phyloP scores from a whole-genome alignment of 2,113 vertebrate genomes.

The Pomatorhinus ruficollis region DNA sequence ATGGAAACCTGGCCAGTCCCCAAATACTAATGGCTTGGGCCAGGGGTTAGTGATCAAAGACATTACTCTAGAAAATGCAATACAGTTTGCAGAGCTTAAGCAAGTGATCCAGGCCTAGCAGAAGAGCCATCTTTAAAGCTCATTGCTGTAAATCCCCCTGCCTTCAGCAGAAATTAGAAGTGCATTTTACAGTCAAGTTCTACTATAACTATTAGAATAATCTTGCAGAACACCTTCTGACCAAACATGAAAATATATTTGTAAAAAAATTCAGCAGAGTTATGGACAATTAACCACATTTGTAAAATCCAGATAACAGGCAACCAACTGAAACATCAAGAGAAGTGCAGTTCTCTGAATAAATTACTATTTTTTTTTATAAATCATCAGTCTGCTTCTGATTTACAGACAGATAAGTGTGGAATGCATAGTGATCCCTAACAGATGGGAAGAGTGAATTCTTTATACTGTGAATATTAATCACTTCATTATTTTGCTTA shows the following conservation, averaged over 20 bases:
- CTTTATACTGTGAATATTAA: conserved; percentile 12
- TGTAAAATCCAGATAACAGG: neutral
- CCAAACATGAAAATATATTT: neutral
- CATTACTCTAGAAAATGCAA: neutral
- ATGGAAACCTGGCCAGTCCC: neutral
- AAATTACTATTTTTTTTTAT: neutral
- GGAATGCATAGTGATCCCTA: neutral
- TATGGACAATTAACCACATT: neutral
- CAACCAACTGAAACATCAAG: neutral
- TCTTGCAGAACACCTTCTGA: neutral
- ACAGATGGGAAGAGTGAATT: neutral
- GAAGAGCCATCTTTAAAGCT: neutral
- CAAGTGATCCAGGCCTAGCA: neutral
- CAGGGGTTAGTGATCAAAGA: conserved; percentile 38
- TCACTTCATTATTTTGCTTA: conserved; percentile 11
- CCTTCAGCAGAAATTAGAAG: conserved; percentile 10
- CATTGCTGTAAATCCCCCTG: neutral
- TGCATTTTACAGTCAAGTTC: neutral
- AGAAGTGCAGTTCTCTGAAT: neutral
- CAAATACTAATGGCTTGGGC: neutral
- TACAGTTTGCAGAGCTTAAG: neutral
- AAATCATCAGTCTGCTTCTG: neutral
- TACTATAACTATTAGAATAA: neutral
- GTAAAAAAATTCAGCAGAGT: neutral
- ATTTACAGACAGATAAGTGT: conserved; percentile 1